Evolutionary conservation across 2,888 invertebrate genomes (phyloP).

Genomic region (Odontocolon sp.): DNA sequence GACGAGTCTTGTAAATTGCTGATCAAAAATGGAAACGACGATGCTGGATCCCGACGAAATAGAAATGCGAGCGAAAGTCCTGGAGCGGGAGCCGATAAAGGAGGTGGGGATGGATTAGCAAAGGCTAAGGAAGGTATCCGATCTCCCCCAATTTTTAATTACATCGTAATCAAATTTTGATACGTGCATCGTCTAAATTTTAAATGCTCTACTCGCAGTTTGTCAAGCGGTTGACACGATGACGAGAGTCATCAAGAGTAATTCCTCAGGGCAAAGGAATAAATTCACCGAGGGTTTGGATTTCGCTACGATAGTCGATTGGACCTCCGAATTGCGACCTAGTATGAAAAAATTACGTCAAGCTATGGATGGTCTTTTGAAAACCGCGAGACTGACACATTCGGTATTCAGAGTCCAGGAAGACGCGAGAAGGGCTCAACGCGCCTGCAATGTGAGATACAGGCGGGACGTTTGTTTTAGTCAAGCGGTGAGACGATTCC

Average conservation of each 20-base stretch:
- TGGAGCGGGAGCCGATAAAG: conserved; percentile 66
- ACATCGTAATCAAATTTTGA: neutral
- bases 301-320: conserved; percentile 87
- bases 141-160: neutral
- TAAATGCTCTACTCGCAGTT: too few species aligned
- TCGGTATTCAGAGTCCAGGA: conserved; percentile 92
- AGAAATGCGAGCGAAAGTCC: too few species aligned
- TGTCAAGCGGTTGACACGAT: conserved; percentile 83
- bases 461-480: conserved; percentile 95
- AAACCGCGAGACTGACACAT: conserved; percentile 89
- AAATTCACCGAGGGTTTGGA: conserved; percentile 88
- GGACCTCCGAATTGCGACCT: conserved; percentile 89
- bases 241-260: conserved; percentile 82
- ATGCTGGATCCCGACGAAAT: too few species aligned
- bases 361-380: conserved; percentile 90
- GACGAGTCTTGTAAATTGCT: conserved; percentile 77
- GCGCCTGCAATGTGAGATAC: conserved; percentile 88
- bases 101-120: conserved; percentile 71
- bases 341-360: conserved; percentile 90
- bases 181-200: too few species aligned
- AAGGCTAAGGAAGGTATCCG: conserved; percentile 80
- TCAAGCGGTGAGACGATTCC: conserved; percentile 88
- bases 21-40: conserved; percentile 68
- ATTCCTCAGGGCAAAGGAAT: conserved; percentile 83
- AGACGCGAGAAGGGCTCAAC: conserved; percentile 88